Percentiles rank a stretch among this genome's conserved stretches.
These are phyloP conservation scores for Noturus placidus DNA, from an alignment of 2,113 vertebrate species.

Conservation along the genomic window DNA sequence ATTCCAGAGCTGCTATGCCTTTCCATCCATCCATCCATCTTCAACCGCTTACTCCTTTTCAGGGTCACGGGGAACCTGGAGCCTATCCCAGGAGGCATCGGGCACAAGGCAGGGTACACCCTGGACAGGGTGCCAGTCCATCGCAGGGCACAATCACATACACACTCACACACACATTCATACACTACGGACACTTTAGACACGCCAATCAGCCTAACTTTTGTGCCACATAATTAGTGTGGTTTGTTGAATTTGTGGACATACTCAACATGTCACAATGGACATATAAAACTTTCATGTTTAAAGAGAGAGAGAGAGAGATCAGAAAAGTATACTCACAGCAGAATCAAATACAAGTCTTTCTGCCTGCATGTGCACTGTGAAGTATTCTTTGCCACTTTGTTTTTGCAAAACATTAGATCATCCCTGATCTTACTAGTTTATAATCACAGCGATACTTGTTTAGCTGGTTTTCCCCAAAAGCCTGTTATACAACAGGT, in stretches of 20 bases:
- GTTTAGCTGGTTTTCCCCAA: conserved; percentile 19
- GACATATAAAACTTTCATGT: not conserved
- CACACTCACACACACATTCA: too few species aligned
- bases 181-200: too few species aligned
- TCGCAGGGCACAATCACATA: too few species aligned
- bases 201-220: too few species aligned
- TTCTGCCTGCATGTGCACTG: not conserved
- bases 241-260: not conserved
- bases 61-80: too few species aligned
- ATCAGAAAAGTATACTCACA: not conserved
- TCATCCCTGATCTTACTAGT: not conserved
- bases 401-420: not conserved
- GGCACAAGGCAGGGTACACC: too few species aligned
- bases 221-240: not conserved
- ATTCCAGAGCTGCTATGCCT: not conserved
- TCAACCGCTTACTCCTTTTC: too few species aligned
- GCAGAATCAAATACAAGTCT: not conserved
- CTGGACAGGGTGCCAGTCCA: too few species aligned
- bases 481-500: not conserved
- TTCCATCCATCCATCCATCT: too few species aligned
- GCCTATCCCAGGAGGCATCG: too few species aligned
- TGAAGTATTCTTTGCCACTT: not conserved
- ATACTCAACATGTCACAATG: not conserved
- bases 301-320: not conserved
- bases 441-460: not conserved